Evolutionary conservation across 2,888 invertebrate genomes (phyloP).

Genomic region (Blomia tropicalis): DNA sequence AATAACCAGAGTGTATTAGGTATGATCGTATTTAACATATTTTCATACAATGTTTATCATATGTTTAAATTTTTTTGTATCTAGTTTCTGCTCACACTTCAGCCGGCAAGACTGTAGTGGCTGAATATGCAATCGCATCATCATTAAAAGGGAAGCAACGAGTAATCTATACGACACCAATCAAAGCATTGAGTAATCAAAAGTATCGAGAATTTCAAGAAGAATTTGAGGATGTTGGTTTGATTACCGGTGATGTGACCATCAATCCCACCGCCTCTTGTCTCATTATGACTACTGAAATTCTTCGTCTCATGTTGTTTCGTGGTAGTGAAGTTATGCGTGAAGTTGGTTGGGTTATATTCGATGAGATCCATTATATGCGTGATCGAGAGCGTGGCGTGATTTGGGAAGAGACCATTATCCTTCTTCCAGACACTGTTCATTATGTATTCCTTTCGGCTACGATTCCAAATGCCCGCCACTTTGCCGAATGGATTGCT

Average conservation of each 20-base stretch:
- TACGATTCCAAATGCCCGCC: slow-evolving; percentile 95
- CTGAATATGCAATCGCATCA: slow-evolving; percentile 92
- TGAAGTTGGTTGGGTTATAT: slow-evolving; percentile 98
- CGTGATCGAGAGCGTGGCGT: slow-evolving; percentile 97
- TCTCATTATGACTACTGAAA: slow-evolving; percentile 99
- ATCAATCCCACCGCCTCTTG: slow-evolving; percentile 95
- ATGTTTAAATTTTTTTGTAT: slow-evolving; percentile 1
- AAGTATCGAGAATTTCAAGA: slow-evolving; percentile 95
- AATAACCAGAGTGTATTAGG: slow-evolving; percentile 85
- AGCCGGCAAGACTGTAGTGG: slow-evolving; percentile 93
- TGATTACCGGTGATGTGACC: slow-evolving; percentile 97
- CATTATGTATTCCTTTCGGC: slow-evolving; percentile 97
- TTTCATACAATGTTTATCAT: neutral
- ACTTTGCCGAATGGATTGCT: slow-evolving; percentile 48
- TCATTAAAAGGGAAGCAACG: slow-evolving; percentile 84
- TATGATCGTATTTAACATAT: neutral
- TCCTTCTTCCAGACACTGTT: slow-evolving; percentile 87
- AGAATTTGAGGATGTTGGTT: slow-evolving; percentile 91
- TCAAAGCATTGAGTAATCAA: slow-evolving; percentile 97
- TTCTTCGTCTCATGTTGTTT: slow-evolving; percentile 93
- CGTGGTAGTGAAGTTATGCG: slow-evolving; percentile 95
- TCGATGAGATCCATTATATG: slow-evolving; percentile 99
- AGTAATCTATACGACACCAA: slow-evolving; percentile 98
- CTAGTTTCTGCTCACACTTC: slow-evolving; percentile 93
- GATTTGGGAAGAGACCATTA: slow-evolving; percentile 98